Conservation (phyloP, 2,113 vertebrate species). For the Noctilio leporinus region DNA sequence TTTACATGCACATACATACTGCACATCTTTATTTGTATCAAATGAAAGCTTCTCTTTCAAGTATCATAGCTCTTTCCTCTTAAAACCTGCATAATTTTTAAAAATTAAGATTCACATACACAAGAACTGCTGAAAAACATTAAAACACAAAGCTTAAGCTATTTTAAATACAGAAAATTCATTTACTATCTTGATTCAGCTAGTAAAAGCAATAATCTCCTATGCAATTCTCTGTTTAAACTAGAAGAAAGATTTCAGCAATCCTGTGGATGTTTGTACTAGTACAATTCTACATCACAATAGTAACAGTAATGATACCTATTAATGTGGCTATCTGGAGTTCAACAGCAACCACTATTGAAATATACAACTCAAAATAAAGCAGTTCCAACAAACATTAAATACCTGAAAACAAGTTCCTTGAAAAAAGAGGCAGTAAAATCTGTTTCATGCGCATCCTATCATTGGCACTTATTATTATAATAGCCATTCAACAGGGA, state of each 20-base stretch:
- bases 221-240: neutral
- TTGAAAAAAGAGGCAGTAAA: neutral
- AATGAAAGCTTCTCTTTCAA: neutral
- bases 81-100: neutral
- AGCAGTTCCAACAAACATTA: neutral
- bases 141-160: conserved; percentile 5
- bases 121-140: neutral
- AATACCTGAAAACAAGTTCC: conserved; percentile 5
- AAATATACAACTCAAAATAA: neutral
- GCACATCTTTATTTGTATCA: neutral
- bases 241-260: neutral
- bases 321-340: neutral
- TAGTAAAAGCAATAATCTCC: conserved; percentile 31
- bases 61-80: neutral
- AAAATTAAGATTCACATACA: neutral
- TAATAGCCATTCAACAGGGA: neutral
- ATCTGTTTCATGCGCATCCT: neutral
- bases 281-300: neutral
- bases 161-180: conserved; percentile 20
- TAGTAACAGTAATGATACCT: neutral
- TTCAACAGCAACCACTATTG: neutral
- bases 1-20: neutral
- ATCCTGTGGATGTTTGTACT: neutral
- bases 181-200: neutral
- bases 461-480: neutral